Evolutionary conservation across 2,888 invertebrate species (phyloP).

Genomic region (Nasonia oneida): DNA sequence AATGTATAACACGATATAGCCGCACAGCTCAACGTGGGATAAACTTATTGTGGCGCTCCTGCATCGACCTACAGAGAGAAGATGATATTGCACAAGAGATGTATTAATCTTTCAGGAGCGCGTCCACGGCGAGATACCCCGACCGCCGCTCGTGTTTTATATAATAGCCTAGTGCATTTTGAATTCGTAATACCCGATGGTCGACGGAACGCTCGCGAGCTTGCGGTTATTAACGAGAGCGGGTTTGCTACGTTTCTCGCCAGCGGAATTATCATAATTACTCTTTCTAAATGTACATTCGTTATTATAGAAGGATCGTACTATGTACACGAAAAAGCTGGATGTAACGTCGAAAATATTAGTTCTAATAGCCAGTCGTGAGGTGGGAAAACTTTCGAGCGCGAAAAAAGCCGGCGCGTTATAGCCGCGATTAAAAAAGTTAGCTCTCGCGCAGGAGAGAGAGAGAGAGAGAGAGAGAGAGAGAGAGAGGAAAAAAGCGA

Average conservation of each 20-base stretch:
- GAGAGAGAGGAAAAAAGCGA: not conserved
- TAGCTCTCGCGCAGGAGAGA: not conserved
- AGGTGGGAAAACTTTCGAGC: not conserved
- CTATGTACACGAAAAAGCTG: too few species aligned
- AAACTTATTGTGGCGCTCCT: not conserved
- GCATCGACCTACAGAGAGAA: not conserved
- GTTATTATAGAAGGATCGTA: too few species aligned
- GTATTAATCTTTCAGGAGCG: conserved; percentile 6
- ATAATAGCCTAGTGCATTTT: not conserved
- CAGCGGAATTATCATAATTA: not conserved
- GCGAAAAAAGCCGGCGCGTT: not conserved
- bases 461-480: too few species aligned
- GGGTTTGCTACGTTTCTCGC: not conserved
- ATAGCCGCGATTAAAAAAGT: conserved; percentile 1
- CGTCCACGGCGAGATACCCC: not conserved
- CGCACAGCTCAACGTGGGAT: not conserved
- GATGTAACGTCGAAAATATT: not conserved
- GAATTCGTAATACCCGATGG: not conserved
- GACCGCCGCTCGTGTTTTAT: not conserved
- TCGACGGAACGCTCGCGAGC: not conserved
- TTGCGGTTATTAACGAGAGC: not conserved
- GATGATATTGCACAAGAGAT: conserved; percentile 1
- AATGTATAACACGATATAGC: not conserved
- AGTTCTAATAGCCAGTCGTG: not conserved
- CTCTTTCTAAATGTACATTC: not conserved